Base-by-base conservation (phyloP, 2,113 vertebrate species). In the Octodon degus region DNA sequence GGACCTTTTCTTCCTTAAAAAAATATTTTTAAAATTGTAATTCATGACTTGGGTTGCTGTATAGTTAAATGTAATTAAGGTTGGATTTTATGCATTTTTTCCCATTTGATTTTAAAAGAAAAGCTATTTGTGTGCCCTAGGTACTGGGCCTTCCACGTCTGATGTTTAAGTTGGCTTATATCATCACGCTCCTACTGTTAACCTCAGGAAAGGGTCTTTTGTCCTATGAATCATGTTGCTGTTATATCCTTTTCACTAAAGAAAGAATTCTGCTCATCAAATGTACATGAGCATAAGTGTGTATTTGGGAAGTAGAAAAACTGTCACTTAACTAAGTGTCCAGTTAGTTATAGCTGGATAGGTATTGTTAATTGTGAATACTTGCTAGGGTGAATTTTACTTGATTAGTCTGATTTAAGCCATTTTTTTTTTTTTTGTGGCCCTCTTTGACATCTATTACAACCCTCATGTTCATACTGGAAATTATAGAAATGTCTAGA, bases 381-480 rank as follows among this genome's bases (percentile, higher is more conserved):
- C 34, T 43, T 72, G 9, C 3, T 25, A 91, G 37, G 53, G n/a
- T 67, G 25, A 37, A 19, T 65, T 74, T 93, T 58, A 34, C 74
- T 74, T 80, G 22, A 30, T 76, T 55, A 32, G 34, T 91, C 58
- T 81, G 68, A n/a, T 30, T 87, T 93, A 77, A 5, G 22, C 43
- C 67, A 34, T 58, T 90, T 79, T 83, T 40, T 84, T 47, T 16
- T 72, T 77, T 84, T 74, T 47, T 55, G 30, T 82, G 67, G 12
- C 65, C n/a, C 89, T 76, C 37, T 74, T 96, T 85, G 80, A 92
- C 85, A 60, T 90, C 58, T 86, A 34, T 84, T 34, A 80, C 55
- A 50, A 19, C 58, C 19, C 47, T 93, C 13, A 17, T 55, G 67
- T 77, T 94, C 84, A 62, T 84, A 74, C 5, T 85, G 34, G 53